phyloP scores from a whole-genome alignment of 2,888 invertebrate genomes.

The Bursaphelenchus okinawaensis region DNA sequence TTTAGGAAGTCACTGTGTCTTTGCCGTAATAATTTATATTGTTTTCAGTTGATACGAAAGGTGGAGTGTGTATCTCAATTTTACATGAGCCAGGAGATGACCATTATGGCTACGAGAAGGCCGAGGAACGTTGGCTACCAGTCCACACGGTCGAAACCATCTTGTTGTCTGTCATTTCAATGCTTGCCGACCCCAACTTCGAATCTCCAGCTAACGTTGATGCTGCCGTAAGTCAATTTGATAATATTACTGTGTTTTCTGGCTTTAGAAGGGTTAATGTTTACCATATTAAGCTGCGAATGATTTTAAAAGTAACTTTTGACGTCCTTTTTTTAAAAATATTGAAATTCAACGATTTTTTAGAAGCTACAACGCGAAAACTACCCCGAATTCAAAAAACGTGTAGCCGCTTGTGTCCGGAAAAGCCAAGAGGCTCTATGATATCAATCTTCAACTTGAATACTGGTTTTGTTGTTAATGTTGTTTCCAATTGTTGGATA shows the following conservation, averaged over 20 bases:
- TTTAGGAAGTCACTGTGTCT: background rate
- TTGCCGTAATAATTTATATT: background rate
- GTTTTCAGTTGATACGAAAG: slow-evolving; percentile 81
- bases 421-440: slow-evolving; percentile 79
- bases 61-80: slow-evolving; percentile 97
- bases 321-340: no score
- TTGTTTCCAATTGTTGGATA: no score
- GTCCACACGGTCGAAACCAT: slow-evolving; percentile 91
- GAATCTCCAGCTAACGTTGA: slow-evolving; percentile 99
- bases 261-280: no score
- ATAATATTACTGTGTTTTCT: no score
- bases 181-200: slow-evolving; percentile 97
- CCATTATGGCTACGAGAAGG: slow-evolving; percentile 85
- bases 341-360: no score
- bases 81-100: slow-evolving; percentile 98
- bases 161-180: slow-evolving; percentile 87
- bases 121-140: slow-evolving; percentile 88
- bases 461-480: background rate
- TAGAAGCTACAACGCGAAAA: slow-evolving; percentile 98
- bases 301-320: no score
- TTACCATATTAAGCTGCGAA: no score
- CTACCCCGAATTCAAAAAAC: slow-evolving; percentile 91
- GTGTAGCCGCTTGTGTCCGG: slow-evolving; percentile 93
- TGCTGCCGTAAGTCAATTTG: slow-evolving; percentile 88
- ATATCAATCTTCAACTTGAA: background rate